Evolutionary conservation across 2,888 invertebrate species (phyloP), one percentile per base, ranked within the genome.

Genomic region (Platynereis dumerilii): DNA sequence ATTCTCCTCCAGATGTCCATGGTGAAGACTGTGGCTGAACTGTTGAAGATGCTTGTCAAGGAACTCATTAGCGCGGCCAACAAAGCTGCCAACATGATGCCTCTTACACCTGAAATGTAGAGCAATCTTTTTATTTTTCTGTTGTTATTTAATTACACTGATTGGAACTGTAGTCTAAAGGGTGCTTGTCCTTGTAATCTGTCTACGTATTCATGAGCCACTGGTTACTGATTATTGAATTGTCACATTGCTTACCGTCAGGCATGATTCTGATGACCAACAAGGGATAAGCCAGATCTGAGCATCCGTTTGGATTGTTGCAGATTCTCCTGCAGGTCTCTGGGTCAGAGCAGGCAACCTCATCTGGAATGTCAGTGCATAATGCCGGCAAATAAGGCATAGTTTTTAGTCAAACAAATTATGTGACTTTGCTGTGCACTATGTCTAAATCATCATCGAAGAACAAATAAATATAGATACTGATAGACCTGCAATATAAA

Each of bases 11-110:
- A 86, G 65, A 86, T 82, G 71, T 86, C 86, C 68, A 86, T 83
- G 1, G 86, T 86, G 73, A 87, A 86, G 54, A 86, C 58, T 10
- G 69, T 68, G 29, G 55, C 56, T 48, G 82, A 80, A 48, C 85
- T 85, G 73, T 87, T 86, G 74, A 86, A 87, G 52, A 86, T 84
- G 12, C 86, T 85, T 2, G 85, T 85, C 22, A 87, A 73, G 48
- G 83, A 84, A 61, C 81, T 81, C 83, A 86, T 85, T 7, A 86
- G 73, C 2, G 86, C 86, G 26, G 86, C 83, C 73, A 87, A 73
- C 84, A 86, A 85, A 15, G 85, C 86, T 7, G 86, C 84, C 69
- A 86, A 71, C 75, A 79, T 77, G 10, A 78, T 28, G 12, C 78
- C 78, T 20, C 72, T 26, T 34, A 72, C 62, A 53, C 71, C 71